Conservation (phyloP, 2,888 invertebrate genomes). For the Bibio marci region DNA sequence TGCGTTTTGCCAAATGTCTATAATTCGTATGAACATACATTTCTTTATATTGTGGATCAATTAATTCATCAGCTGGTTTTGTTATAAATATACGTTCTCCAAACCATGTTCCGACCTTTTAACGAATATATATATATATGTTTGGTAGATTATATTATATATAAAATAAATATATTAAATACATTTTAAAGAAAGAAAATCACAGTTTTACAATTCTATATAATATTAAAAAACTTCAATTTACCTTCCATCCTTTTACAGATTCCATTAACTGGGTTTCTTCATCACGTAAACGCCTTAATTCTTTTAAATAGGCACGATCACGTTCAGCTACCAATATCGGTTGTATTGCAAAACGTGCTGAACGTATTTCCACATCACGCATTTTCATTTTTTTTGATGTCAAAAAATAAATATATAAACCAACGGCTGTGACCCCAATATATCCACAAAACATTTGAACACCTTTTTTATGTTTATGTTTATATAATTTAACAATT, state of each 20-base stretch:
- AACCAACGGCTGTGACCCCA: slow-evolving; percentile 31
- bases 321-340: slow-evolving; percentile 62
- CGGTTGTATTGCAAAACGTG: slow-evolving; percentile 50
- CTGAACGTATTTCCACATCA: slow-evolving; percentile 50
- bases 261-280: slow-evolving; percentile 68
- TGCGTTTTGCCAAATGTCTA: slow-evolving; percentile 11
- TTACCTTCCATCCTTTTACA: slow-evolving; percentile 61
- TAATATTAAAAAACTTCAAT: background rate
- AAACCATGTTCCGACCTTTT: slow-evolving; percentile 55
- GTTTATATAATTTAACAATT: too few species aligned
- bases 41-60: slow-evolving; percentile 47
- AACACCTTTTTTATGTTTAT: slow-evolving; percentile 35
- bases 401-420: slow-evolving; percentile 36
- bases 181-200: too few species aligned
- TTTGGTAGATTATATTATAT: too few species aligned
- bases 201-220: too few species aligned
- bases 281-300: slow-evolving; percentile 53
- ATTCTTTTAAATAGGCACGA: slow-evolving; percentile 55
- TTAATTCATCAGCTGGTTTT: slow-evolving; percentile 40
- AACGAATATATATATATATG: too few species aligned
- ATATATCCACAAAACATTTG: slow-evolving; percentile 43
- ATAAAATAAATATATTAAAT: too few species aligned
- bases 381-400: slow-evolving; percentile 28
- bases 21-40: slow-evolving; percentile 50
- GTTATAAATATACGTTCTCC: slow-evolving; percentile 69